Evolutionary conservation across 2,113 vertebrate genomes (phyloP).

Genomic region (Anguilla japonica): DNA sequence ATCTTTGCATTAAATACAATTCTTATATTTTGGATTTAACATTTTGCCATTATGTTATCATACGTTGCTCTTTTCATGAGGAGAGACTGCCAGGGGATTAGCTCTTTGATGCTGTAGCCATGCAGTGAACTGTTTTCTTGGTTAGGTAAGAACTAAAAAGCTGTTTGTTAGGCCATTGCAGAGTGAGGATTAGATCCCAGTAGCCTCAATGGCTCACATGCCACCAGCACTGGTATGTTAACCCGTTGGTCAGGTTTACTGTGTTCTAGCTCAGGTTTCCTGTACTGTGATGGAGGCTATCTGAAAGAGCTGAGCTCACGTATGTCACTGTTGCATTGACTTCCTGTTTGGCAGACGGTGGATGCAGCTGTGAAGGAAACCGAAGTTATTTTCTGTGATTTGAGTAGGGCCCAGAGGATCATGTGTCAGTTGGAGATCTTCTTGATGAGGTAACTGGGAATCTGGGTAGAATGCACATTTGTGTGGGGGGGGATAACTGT

Average conservation of each 20-base stretch:
- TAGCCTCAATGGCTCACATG: too few relatives aligned
- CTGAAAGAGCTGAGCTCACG: background rate
- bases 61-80: background rate
- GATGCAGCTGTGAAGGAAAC: constrained; percentile 59
- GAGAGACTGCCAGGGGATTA: background rate
- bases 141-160: too few relatives aligned
- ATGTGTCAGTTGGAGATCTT: constrained; percentile 65
- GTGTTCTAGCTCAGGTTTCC: background rate
- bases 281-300: background rate
- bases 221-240: background rate
- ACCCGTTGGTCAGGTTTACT: background rate
- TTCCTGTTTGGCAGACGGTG: constrained; percentile 63
- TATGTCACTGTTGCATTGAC: background rate
- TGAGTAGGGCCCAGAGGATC: constrained; percentile 56
- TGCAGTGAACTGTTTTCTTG: too few relatives aligned
- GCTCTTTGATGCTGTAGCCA: background rate
- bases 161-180: too few relatives aligned
- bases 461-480: background rate
- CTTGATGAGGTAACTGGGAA: constrained; percentile 71
- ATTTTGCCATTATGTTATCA: too few relatives aligned
- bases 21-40: too few relatives aligned
- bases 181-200: too few relatives aligned
- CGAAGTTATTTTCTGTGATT: constrained; percentile 46
- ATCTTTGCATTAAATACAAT: too few relatives aligned
- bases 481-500: background rate